Conservation (phyloP, 2,797 vertebrate genomes). For the Eulemur albifrons region DNA sequence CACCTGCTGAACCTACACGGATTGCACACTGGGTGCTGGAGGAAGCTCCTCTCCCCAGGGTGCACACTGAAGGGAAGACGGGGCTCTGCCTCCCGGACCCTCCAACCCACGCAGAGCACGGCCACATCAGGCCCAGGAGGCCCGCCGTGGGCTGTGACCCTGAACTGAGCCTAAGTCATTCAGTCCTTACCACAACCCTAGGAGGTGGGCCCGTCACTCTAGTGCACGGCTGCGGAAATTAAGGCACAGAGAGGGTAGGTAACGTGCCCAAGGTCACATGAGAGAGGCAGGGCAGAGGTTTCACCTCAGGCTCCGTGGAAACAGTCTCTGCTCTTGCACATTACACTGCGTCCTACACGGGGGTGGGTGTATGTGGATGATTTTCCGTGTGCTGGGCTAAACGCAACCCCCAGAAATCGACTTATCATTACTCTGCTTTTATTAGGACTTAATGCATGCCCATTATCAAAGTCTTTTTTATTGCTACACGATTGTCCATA, state of each 20-base stretch:
- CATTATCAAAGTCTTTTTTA: background rate
- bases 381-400: background rate
- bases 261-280: background rate
- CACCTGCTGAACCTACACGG: background rate
- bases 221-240: background rate
- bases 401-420: background rate
- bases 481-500: too few relatives aligned
- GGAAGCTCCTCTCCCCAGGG: background rate
- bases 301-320: background rate
- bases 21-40: background rate
- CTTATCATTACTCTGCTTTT: background rate
- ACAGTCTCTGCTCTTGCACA: background rate
- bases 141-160: background rate
- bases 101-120: background rate
- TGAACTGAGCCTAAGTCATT: background rate
- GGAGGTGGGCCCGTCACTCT: background rate
- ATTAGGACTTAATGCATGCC: background rate
- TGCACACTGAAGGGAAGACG: background rate
- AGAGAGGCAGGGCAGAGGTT: background rate
- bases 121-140: background rate
- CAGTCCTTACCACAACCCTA: background rate
- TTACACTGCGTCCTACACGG: accelerated
- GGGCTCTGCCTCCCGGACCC: background rate
- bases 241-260: background rate
- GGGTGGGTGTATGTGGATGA: background rate